Evolutionary conservation across 1,140 invertebrate genomes (phyloP).

Genomic region (Notospermus geniculatus): DNA sequence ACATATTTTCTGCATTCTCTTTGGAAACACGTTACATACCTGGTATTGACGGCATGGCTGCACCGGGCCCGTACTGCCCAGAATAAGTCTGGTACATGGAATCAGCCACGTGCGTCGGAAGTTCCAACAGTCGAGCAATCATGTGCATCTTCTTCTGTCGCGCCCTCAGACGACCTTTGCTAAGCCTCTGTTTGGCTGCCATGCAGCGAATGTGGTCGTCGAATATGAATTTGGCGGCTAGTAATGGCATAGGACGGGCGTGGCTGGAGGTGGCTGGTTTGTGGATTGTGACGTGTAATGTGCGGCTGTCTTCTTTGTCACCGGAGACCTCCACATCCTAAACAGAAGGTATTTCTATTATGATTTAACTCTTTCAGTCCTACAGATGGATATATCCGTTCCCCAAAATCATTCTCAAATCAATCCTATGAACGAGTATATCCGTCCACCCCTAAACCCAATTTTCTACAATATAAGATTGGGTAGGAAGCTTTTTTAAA

Average conservation of each 20-base stretch:
- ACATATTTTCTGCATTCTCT: no score
- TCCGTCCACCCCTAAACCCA: no score
- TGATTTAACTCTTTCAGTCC: no score
- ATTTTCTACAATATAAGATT: no score
- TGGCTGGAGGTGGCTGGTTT: constrained; percentile 62
- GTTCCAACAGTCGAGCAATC: constrained; percentile 87
- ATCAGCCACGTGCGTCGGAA: constrained; percentile 56
- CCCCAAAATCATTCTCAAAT: no score
- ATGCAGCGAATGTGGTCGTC: constrained; percentile 98
- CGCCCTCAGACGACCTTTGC: constrained; percentile 88
- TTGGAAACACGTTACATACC: no score
- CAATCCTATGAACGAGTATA: no score
- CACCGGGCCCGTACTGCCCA: no score
- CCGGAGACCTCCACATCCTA: constrained; percentile 73
- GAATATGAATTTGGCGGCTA: constrained; percentile 93
- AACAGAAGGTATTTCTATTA: constrained; percentile 22
- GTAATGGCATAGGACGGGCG: constrained; percentile 62
- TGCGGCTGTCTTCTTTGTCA: constrained; percentile 95
- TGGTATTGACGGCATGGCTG: no score
- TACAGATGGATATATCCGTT: no score
- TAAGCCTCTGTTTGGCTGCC: constrained; percentile 78
- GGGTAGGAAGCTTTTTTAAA: no score
- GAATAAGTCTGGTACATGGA: constrained; percentile 14
- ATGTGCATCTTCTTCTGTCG: constrained; percentile 75
- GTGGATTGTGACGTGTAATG: constrained; percentile 91